Evolutionary conservation across 2,113 vertebrate species (phyloP), one percentile per base, ranked within the genome.

Genomic region (Elaphurus davidianus): DNA sequence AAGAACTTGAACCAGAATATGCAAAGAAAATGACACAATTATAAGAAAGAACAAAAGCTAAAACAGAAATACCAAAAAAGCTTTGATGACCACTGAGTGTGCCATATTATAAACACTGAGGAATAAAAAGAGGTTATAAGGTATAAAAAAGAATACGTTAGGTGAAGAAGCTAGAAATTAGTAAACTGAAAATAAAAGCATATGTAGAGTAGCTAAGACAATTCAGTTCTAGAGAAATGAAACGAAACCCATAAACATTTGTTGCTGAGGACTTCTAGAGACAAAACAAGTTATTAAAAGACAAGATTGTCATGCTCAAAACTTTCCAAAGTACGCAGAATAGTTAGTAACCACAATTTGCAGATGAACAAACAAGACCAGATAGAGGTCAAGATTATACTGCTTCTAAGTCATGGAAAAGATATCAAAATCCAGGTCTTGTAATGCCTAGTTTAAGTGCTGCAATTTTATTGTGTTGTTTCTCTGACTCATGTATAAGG

Each of bases 41-140:
- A 78, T 62, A 87, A 96, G 28, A 87, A 92, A 82, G 43, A 90
- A 86, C 45, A 79, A 95, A 97, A 91, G 50, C 82, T 94, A 76
- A 87, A 76, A 54, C 13, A 93, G 19, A 91, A 82, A 93, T 52
- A 52, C 9, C 71, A 94, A 83, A 88, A 21, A 12, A 83, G 5
- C 12, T 6, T 64, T 78, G 40, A 59, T 78, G 60, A 84, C 16
- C 79, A 90, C 1, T 92, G 27, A 90, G 36, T n/a, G 47, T 90
- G 30, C 36, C 50, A 28, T 54, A 21, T 30, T 62, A 90, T 60
- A 74, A 92, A 88, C 30, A 67, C 7, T 90, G 52, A 86, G 55
- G 23, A 92, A 25, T 71, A 88, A 93, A 52, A 78, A 78, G 13
- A 84, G 74, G 25, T 40, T 83, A 47, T 45, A 87, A 64, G 5